Percentiles rank a stretch among this genome's conserved stretches.
These are phyloP conservation scores for Endomychus coccineus DNA, from an alignment of 2,888 invertebrate genomes.

Conservation along the genomic window DNA sequence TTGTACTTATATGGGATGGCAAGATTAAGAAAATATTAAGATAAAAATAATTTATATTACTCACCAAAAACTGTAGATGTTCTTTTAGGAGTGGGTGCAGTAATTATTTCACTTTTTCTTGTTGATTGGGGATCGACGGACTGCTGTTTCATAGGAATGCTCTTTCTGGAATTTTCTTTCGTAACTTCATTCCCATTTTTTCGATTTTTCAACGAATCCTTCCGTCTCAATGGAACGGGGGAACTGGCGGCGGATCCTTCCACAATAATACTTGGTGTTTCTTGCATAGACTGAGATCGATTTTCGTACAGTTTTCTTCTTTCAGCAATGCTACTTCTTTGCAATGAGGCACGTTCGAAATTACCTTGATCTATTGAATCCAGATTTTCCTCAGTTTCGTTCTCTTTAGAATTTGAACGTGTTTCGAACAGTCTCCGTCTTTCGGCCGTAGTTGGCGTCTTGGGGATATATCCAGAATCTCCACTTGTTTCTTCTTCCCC, in stretches of 20 bases:
- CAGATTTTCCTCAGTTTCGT: slow-evolving; percentile 39
- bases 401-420: slow-evolving; percentile 39
- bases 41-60: slow-evolving; percentile 31
- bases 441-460: slow-evolving; percentile 73
- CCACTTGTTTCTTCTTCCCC: slow-evolving; percentile 55
- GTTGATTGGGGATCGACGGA: slow-evolving; percentile 44
- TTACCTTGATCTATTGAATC: slow-evolving; percentile 50
- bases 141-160: slow-evolving; percentile 45
- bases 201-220: slow-evolving; percentile 57
- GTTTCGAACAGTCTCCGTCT: slow-evolving; percentile 66
- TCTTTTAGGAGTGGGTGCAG: slow-evolving; percentile 63
- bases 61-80: slow-evolving; percentile 79
- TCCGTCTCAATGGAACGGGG: slow-evolving; percentile 65
- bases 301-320: slow-evolving; percentile 68
- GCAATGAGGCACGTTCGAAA: slow-evolving; percentile 54
- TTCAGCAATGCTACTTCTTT: slow-evolving; percentile 70
- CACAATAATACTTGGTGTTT: slow-evolving; percentile 39
- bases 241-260: slow-evolving; percentile 46
- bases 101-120: slow-evolving; percentile 41
- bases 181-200: slow-evolving; percentile 46
- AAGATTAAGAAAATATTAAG: slow-evolving; percentile 2
- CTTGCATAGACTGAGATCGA: slow-evolving; percentile 61
- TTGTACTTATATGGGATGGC: background rate
- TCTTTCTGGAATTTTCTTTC: slow-evolving; percentile 44
- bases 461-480: slow-evolving; percentile 61